These are phyloP conservation scores for Eurytoma adleriae DNA, from an alignment of 2,888 invertebrate genomes.

Conservation along the genomic window DNA sequence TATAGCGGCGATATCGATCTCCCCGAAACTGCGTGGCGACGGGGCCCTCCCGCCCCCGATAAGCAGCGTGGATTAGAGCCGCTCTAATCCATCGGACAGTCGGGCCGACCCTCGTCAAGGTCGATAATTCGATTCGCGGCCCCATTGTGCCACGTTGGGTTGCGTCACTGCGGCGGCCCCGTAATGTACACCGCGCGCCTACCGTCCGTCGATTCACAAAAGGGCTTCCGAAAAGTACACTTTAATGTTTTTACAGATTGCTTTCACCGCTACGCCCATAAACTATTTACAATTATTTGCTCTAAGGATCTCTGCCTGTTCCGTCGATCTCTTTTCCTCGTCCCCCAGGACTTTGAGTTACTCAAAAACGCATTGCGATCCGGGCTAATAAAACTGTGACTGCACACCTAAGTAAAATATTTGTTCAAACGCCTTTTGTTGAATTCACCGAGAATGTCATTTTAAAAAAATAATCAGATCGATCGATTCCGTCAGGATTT, in stretches of 20 bases:
- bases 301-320: background rate
- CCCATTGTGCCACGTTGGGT: background rate
- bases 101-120: constrained; percentile 36
- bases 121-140: constrained; percentile 48
- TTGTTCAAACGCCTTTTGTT: too few species aligned
- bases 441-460: too few species aligned
- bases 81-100: constrained; percentile 26
- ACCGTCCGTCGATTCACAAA: background rate
- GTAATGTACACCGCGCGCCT: background rate
- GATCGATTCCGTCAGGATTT: background rate
- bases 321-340: background rate
- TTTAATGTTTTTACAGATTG: constrained; percentile 9
- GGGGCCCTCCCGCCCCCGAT: background rate
- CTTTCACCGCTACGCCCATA: background rate
- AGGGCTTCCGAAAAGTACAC: background rate
- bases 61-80: constrained; percentile 27
- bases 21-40: background rate
- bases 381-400: too few species aligned
- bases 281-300: background rate
- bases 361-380: too few species aligned
- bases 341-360: background rate
- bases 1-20: constrained; percentile 35
- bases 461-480: too few species aligned
- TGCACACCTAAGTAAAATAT: too few species aligned
- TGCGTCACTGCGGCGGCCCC: background rate